Evolutionary conservation across 2,797 vertebrate species (phyloP).

Genomic region (Dendrocincla fuliginosa): DNA sequence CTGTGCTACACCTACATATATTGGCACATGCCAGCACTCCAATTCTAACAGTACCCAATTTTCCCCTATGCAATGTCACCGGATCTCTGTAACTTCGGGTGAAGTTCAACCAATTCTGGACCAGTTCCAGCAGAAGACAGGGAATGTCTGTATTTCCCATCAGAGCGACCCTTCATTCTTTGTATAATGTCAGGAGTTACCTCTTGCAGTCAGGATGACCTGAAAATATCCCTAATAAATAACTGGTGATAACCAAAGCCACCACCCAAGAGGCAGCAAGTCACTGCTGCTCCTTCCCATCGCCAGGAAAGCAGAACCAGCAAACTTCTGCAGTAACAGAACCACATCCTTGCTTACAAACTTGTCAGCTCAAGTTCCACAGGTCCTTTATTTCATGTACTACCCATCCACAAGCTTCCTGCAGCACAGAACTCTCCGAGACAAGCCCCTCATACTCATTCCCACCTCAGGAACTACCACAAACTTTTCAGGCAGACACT

Average conservation of each 20-base stretch:
- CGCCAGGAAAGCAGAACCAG: not conserved
- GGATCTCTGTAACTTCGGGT: not conserved
- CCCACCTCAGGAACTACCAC: not conserved
- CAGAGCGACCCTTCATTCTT: accelerated
- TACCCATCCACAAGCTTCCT: not conserved
- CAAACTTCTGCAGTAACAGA: not conserved
- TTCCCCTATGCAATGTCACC: not conserved
- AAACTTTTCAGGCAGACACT: not conserved
- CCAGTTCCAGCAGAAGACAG: not conserved
- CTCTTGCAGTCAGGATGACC: not conserved
- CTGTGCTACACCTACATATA: not conserved
- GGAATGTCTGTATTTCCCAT: not conserved
- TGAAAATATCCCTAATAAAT: not conserved
- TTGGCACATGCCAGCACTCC: not conserved
- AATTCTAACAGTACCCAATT: not conserved
- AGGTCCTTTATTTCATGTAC: not conserved
- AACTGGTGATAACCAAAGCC: not conserved
- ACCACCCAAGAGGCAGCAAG: not conserved
- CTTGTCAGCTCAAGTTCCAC: not conserved
- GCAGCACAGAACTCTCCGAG: not conserved
- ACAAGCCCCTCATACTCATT: not conserved
- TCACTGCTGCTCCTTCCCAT: not conserved
- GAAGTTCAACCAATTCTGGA: not conserved
- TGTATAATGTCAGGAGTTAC: accelerated
- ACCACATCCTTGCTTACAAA: not conserved